phyloP scores from a whole-genome alignment of 2,797 vertebrate species.

The Babyrousa celebensis region DNA sequence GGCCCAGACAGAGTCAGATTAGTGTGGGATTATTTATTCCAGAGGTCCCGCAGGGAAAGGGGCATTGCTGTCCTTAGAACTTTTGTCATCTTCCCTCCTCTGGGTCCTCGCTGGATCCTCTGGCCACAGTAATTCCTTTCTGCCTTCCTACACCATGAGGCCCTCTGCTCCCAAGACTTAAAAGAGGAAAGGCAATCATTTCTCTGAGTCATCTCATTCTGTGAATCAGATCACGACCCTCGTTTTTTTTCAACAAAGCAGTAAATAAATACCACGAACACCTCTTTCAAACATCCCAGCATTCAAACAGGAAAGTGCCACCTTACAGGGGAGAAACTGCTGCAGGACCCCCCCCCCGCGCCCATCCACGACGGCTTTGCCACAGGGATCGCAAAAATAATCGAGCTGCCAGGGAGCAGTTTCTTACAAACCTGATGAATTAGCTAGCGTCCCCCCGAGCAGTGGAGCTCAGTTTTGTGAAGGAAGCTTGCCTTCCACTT shows the following conservation, averaged over 20 bases:
- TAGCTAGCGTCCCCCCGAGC: not conserved
- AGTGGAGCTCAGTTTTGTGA: not conserved
- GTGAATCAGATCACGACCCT: not conserved
- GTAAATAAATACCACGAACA: constrained; percentile 46
- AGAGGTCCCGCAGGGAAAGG: constrained; percentile 22
- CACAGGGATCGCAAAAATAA: not conserved
- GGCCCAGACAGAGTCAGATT: constrained; percentile 75
- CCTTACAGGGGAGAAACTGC: constrained; percentile 11
- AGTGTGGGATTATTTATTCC: constrained; percentile 79
- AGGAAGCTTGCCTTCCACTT: not conserved
- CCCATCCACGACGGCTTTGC: not conserved
- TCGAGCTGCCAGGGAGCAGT: not conserved
- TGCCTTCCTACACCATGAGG: not conserved
- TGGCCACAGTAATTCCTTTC: constrained; percentile 66
- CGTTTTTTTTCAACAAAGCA: constrained; percentile 43
- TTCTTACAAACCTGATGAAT: constrained; percentile 58
- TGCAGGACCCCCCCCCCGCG: not conserved
- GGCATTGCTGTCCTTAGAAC: constrained; percentile 59
- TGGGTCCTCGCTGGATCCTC: constrained; percentile 59
- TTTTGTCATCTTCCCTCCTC: constrained; percentile 71
- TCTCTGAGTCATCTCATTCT: not conserved
- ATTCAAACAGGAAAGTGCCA: not conserved
- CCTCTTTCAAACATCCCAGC: not conserved
- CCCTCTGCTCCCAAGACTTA: not conserved
- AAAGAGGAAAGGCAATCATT: constrained; percentile 33